A percentile compares a stretch with the other conserved stretches of the same genome.
phyloP scores from a whole-genome alignment of 1,140 invertebrate genomes.

The Brachionus koreanus region DNA sequence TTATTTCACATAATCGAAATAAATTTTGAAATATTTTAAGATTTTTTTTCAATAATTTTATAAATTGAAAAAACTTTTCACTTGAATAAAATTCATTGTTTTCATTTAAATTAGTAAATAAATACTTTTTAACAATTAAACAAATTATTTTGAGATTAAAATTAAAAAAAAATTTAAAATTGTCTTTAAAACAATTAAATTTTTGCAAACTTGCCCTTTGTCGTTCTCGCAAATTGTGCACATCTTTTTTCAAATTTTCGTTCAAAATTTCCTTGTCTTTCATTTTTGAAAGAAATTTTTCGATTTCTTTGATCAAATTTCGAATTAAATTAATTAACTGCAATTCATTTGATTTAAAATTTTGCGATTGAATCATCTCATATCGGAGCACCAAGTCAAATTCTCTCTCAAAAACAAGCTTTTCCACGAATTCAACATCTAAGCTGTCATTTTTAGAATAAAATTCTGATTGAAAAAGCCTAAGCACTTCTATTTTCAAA shows the following conservation, averaged over 20 bases:
- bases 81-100: background rate
- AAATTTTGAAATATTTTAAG: background rate
- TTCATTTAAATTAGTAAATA: background rate
- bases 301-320: background rate
- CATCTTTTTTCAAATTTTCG: background rate
- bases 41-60: background rate
- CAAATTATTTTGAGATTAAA: background rate
- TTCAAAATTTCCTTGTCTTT: background rate
- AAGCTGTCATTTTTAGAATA: background rate
- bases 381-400: background rate
- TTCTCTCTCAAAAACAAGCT: background rate
- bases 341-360: slow-evolving; percentile 18
- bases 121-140: background rate
- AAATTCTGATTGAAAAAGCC: background rate
- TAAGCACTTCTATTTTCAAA: background rate
- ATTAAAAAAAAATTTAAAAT: slow-evolving; percentile 10
- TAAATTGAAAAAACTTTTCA: background rate
- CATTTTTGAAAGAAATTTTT: background rate
- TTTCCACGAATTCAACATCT: background rate
- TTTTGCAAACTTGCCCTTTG: background rate
- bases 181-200: background rate
- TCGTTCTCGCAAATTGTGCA: background rate
- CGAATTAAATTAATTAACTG: background rate
- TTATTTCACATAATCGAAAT: background rate
- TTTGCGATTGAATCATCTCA: background rate